A percentile compares a stretch with the other conserved stretches of the same genome.
Conservation (phyloP, 1,140 invertebrate genomes). For the Lordiphosa collinella region DNA sequence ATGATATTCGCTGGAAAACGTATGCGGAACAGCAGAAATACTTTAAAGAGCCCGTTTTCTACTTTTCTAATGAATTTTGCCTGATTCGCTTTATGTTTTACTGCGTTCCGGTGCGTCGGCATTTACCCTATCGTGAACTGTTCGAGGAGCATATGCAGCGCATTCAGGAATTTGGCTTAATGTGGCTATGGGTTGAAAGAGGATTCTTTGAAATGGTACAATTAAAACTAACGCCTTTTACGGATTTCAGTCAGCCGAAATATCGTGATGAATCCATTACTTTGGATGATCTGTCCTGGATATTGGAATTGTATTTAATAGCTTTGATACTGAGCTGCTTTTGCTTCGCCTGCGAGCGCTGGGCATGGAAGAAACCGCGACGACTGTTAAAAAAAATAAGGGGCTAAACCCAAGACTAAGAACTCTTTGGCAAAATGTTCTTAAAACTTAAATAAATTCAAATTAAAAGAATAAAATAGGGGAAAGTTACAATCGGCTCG, state of each 20-base stretch:
- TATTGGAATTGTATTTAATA: too few species aligned
- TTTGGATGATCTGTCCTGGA: too few species aligned
- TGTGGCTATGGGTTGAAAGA: slow-evolving; percentile 15
- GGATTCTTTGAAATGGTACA: slow-evolving; percentile 41
- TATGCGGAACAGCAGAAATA: slow-evolving; percentile 39
- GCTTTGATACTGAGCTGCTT: too few species aligned
- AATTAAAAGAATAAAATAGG: too few species aligned
- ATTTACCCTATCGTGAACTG: slow-evolving; percentile 38
- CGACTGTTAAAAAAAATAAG: too few species aligned
- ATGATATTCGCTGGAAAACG: slow-evolving; percentile 24
- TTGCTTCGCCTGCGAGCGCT: slow-evolving; percentile 28
- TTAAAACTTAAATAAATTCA: neutral
- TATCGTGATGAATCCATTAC: too few species aligned
- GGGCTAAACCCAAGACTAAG: too few species aligned
- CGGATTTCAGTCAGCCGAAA: slow-evolving; percentile 42
- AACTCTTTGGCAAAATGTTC: neutral
- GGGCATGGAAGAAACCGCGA: neutral
- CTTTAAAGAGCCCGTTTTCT: slow-evolving; percentile 37
- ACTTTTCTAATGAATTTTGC: slow-evolving; percentile 37
- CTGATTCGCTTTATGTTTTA: slow-evolving; percentile 15
- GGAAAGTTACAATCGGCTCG: too few species aligned
- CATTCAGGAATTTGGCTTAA: slow-evolving; percentile 38
- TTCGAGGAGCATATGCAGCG: slow-evolving; percentile 36
- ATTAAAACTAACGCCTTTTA: neutral
- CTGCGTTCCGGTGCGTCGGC: slow-evolving; percentile 16